Percentiles rank a stretch among this genome's conserved stretches.
phyloP scores from a whole-genome alignment of 2,113 vertebrate species.

The Mobula hypostoma region DNA sequence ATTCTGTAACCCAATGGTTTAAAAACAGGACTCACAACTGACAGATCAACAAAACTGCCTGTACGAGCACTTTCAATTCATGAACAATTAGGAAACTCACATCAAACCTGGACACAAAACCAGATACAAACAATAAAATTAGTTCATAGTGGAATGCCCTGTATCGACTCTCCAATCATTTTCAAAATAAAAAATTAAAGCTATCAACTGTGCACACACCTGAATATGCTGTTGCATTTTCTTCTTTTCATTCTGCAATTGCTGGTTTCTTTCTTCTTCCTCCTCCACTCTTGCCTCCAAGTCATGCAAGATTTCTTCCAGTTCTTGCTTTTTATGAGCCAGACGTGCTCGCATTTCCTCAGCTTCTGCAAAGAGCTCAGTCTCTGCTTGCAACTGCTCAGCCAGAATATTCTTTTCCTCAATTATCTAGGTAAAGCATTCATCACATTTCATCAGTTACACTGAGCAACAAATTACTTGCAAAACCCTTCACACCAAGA shows the following conservation, averaged over 20 bases:
- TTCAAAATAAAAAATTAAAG: not conserved
- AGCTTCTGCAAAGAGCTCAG: constrained; percentile 90
- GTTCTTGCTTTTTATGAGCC: constrained; percentile 87
- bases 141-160: no score
- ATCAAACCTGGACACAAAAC: not conserved
- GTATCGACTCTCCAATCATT: not conserved
- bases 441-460: not conserved
- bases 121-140: not conserved
- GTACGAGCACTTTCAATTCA: not conserved
- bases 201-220: constrained; percentile 52
- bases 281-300: constrained; percentile 93
- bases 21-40: not conserved
- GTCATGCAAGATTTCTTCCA: constrained; percentile 95
- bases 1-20: not conserved
- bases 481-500: not conserved
- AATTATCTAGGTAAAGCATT: constrained; percentile 57
- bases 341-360: constrained; percentile 96
- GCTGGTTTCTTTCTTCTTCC: constrained; percentile 92
- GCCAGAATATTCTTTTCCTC: constrained; percentile 97
- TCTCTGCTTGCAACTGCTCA: constrained; percentile 93
- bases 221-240: constrained; percentile 96
- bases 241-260: constrained; percentile 91
- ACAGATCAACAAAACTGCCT: not conserved
- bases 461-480: not conserved
- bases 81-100: not conserved